A percentile compares a stretch with the other conserved stretches of the same genome.
Conservation (phyloP, 2,797 vertebrate species). For the Mormyrops boulengeri region DNA sequence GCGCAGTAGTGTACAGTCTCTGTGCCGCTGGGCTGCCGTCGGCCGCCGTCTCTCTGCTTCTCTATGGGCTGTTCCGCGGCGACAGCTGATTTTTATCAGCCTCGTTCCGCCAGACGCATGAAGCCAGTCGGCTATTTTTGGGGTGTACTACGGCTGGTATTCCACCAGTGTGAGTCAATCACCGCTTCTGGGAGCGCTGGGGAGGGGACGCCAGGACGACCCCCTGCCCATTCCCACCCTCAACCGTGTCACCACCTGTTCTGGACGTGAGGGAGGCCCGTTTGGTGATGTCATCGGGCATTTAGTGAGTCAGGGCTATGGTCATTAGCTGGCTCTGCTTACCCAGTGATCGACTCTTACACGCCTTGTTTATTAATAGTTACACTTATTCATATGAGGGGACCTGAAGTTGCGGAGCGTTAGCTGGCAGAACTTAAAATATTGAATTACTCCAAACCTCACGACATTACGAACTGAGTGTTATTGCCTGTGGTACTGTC, state of each 20-base stretch:
- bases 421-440: conserved; percentile 3
- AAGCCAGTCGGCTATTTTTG: conserved; percentile 66
- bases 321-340: neutral
- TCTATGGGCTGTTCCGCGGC: conserved; percentile 41
- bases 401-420: neutral
- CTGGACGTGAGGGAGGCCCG: conserved; percentile 22
- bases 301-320: neutral
- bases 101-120: conserved; percentile 52
- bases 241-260: conserved; percentile 15
- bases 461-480: neutral
- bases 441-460: neutral
- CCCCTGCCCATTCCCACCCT: neutral
- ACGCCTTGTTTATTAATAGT: conserved; percentile 18
- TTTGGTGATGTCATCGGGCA: conserved; percentile 29
- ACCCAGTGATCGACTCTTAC: neutral
- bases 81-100: conserved; percentile 76
- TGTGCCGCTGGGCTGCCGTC: conserved; percentile 1
- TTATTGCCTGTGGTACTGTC: neutral
- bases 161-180: conserved; percentile 66
- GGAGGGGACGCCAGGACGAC: conserved; percentile 34
- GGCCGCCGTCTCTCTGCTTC: conserved; percentile 34
- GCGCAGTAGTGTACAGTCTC: neutral
- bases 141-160: conserved; percentile 45
- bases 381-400: conserved; percentile 8
- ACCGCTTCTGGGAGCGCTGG: conserved; percentile 42